These are phyloP conservation scores for Glossophaga mutica DNA, from an alignment of 2,797 vertebrate species.

Conservation along the genomic window DNA sequence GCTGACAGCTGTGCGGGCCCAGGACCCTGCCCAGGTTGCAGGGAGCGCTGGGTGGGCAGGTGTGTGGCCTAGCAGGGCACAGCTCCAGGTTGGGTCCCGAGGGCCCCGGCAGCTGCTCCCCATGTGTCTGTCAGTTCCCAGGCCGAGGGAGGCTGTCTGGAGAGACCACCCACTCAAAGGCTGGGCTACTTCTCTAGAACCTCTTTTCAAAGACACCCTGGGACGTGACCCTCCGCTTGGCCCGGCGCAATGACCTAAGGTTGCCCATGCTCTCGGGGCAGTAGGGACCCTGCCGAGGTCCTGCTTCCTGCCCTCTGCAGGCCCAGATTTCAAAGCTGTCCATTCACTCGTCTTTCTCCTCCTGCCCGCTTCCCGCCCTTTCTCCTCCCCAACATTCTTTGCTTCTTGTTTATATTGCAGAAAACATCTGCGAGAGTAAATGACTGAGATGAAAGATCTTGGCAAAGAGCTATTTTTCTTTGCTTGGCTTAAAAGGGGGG, in stretches of 20 bases:
- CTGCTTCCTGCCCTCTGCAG: conserved; percentile 48
- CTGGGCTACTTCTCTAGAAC: not conserved
- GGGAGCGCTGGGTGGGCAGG: not conserved
- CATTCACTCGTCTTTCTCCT: conserved; percentile 59
- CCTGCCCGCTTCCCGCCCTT: conserved; percentile 36
- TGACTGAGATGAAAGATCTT: conserved; percentile 81
- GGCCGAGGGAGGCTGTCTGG: not conserved
- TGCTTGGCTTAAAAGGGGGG: conserved; percentile 77
- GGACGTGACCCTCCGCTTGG: not conserved
- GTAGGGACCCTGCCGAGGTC: conserved; percentile 14
- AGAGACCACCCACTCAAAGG: conserved; percentile 26
- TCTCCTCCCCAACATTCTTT: conserved; percentile 76
- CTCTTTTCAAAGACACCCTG: conserved; percentile 34
- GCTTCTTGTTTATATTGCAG: conserved; percentile 82
- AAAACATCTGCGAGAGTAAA: conserved; percentile 82
- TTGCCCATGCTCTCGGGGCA: not conserved
- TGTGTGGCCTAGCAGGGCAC: not conserved
- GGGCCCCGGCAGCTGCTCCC: not conserved
- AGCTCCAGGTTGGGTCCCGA: not conserved
- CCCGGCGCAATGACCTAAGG: not conserved
- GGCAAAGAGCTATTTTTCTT: conserved; percentile 80
- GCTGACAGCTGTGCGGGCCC: not conserved
- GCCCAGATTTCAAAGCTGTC: conserved; percentile 63
- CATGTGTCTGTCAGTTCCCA: not conserved
- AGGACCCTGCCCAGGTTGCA: not conserved